phyloP scores from a whole-genome alignment of 2,797 vertebrate species.

The Molossus molossus region DNA sequence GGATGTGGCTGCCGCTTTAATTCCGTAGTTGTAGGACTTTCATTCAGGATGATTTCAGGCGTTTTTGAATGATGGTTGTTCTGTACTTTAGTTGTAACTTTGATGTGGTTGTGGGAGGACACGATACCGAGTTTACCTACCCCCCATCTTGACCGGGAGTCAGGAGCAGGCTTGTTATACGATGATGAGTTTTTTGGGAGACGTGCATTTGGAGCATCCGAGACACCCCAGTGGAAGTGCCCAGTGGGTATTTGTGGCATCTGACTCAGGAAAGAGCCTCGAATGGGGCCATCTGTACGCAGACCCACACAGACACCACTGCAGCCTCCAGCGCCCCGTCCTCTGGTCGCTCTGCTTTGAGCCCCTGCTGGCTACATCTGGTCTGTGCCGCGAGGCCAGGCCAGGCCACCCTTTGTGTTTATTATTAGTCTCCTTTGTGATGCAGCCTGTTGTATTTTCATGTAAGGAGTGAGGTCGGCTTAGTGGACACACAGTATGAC shows the following conservation, averaged over 20 bases:
- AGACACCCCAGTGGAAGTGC: neutral
- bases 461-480: neutral
- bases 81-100: too few relatives aligned
- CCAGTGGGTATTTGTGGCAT: neutral
- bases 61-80: too few relatives aligned
- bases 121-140: too few relatives aligned
- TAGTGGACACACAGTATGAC: neutral
- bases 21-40: too few relatives aligned
- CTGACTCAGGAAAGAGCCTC: neutral
- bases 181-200: neutral
- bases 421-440: neutral
- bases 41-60: too few relatives aligned
- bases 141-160: too few relatives aligned
- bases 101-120: too few relatives aligned
- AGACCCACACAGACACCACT: neutral
- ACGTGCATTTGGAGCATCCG: neutral
- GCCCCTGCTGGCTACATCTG: neutral
- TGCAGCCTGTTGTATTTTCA: neutral
- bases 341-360: neutral
- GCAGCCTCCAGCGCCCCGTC: neutral
- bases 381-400: neutral
- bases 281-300: neutral
- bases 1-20: too few relatives aligned
- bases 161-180: neutral
- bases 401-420: neutral